Conservation (phyloP, 2,797 vertebrate species). For the Pempheris klunzingeri region DNA sequence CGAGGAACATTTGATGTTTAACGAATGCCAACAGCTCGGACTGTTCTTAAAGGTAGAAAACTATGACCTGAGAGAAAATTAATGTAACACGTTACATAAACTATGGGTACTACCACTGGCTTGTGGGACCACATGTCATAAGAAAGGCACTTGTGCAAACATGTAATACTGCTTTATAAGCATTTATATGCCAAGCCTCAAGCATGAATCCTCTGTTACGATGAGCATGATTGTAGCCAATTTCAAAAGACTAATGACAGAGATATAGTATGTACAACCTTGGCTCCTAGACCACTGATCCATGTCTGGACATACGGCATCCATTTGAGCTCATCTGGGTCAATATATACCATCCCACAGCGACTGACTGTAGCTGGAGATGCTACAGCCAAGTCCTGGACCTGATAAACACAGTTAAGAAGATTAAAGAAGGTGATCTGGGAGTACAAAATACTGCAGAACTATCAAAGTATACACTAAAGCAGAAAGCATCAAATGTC, state of each 20-base stretch:
- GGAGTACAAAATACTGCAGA: background rate
- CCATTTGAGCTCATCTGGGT: slow-evolving; percentile 92
- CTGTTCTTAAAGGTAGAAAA: background rate
- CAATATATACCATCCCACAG: slow-evolving; percentile 93
- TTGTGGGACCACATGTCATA: background rate
- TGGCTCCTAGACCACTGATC: slow-evolving; percentile 82
- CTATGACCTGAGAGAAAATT: slow-evolving; percentile 2
- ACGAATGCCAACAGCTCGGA: background rate
- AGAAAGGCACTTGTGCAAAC: background rate
- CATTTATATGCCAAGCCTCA: background rate
- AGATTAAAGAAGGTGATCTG: background rate
- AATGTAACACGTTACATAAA: background rate
- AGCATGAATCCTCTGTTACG: background rate
- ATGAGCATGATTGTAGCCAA: background rate
- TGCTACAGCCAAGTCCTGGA: slow-evolving; percentile 91
- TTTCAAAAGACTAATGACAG: background rate
- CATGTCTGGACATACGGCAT: slow-evolving; percentile 91
- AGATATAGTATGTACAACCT: slow-evolving; percentile 71
- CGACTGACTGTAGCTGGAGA: slow-evolving; percentile 93
- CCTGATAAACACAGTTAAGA: slow-evolving; percentile 77
- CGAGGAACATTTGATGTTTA: slow-evolving; percentile 5
- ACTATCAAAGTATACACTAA: background rate
- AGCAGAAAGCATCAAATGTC: background rate
- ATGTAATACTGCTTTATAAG: background rate
- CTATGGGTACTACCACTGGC: background rate